Conservation (phyloP, 2,888 invertebrate species). For the Noctua fimbriata region DNA sequence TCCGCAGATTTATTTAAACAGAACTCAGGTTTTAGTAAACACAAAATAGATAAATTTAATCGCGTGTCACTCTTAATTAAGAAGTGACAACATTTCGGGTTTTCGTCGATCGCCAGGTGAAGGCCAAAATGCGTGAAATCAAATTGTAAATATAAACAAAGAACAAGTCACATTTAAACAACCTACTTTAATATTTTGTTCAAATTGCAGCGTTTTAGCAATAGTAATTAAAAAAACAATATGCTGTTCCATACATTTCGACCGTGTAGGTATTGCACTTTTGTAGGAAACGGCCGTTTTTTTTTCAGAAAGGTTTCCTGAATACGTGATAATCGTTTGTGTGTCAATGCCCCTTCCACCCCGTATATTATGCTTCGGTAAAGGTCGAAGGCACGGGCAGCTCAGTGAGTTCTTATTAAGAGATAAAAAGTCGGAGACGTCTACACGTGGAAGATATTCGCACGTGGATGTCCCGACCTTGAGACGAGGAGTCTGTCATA, state of each 20-base stretch:
- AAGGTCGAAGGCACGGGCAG: constrained; percentile 14
- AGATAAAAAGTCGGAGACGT: neutral
- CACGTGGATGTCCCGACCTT: constrained; percentile 48
- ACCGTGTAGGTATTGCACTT: too few species aligned
- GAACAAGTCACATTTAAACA: neutral
- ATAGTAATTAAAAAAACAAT: too few species aligned
- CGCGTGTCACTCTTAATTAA: constrained; percentile 1
- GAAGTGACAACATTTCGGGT: constrained; percentile 3
- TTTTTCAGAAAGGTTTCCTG: neutral
- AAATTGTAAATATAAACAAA: constrained; percentile 33
- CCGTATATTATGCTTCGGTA: constrained; percentile 19
- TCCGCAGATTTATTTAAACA: constrained; percentile 2
- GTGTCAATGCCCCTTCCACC: neutral
- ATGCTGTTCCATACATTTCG: too few species aligned
- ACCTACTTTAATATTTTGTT: constrained; percentile 19
- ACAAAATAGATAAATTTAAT: constrained; percentile 6
- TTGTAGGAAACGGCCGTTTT: too few species aligned
- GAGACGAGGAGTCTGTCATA: neutral
- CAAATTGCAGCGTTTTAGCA: constrained; percentile 5
- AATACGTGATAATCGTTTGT: neutral
- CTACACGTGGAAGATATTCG: constrained; percentile 45
- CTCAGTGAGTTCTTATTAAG: constrained; percentile 3
- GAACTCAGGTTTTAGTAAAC: neutral
- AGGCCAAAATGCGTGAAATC: constrained; percentile 23
- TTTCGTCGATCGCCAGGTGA: constrained; percentile 19